Percentiles rank a stretch among this genome's conserved stretches.
Evolutionary conservation across 2,797 vertebrate species (phyloP).

Genomic region (Phalloptychus januarius): DNA sequence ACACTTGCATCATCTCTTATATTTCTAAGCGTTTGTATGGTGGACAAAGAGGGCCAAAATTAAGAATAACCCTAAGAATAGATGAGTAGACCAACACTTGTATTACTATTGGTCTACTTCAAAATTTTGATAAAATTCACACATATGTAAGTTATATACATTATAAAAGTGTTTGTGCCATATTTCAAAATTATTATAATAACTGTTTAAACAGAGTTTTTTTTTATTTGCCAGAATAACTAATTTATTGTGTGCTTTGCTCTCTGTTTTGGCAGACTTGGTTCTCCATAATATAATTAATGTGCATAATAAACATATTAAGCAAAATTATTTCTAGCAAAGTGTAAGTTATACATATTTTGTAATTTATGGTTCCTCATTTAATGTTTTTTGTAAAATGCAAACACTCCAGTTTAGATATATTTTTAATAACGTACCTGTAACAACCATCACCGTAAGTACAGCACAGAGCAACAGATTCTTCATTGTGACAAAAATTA

Average conservation of each 20-base stretch:
- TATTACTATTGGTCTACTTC: too few species aligned
- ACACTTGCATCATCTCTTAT: neutral
- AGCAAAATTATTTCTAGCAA: neutral
- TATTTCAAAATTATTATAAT: neutral
- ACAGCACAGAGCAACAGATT: conserved; percentile 17
- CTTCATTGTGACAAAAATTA: conserved; percentile 15
- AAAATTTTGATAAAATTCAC: neutral
- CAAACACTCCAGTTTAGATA: neutral
- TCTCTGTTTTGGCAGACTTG: neutral
- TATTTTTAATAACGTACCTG: conserved; percentile 31
- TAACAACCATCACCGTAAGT: conserved; percentile 20
- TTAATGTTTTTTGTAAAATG: neutral
- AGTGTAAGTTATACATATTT: neutral
- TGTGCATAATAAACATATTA: neutral
- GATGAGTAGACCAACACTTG: neutral
- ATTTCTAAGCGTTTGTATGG: neutral
- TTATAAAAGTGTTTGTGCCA: too few species aligned
- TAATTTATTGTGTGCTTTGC: neutral
- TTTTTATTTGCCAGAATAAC: neutral
- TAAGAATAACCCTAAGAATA: neutral
- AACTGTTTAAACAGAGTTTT: neutral
- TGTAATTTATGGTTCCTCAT: neutral
- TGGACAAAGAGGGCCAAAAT: neutral
- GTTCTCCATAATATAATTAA: neutral
- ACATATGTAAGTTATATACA: neutral